Base-by-base conservation (phyloP, 2,888 invertebrate genomes). In the Cryptus viduatorius region DNA sequence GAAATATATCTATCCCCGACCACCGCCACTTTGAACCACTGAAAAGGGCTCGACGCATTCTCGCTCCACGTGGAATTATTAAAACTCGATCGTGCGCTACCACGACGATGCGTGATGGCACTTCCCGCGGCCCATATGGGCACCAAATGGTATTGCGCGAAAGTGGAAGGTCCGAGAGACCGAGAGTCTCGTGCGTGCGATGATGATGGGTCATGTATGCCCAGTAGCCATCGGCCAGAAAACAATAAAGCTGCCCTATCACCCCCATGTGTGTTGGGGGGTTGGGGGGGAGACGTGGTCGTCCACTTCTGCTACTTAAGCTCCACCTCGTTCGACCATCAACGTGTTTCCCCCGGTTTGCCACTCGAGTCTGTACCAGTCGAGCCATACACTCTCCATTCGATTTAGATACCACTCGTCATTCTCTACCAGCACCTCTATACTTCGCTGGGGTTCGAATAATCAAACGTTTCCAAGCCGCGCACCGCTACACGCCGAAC, bases 161-260 rank as follows among this genome's bases (percentile, higher is more conserved):
- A 50, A 14, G 50, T 61, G 37, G 61, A 53, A 64, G 61, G 37
- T 37, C 3, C 16, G 10, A 65, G 24, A 24, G 24, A 24, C 24
- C 24, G 24, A 59, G 80, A 81, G 79, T 65, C 53, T 24, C 42
- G 50, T 71, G 71, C 79, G 75, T 65, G 82, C 37, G 64, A 78
- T 76, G 77, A 84, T 79, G 84, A 76, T 85, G 82, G 59, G 79
- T 81, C 83, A 85, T 85, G 87, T 87, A 87, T 88, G 90, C 88
- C 87, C 89, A 88, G 87, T 90, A 87, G 89, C 90, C 87, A 88
- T 84, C 88, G 88, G 89, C 88, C 89, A 89, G 90, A 90, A 91
- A 91, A 92, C 91, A 92, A 92, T 92, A 92, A 91, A 92, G 89
- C 89, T 79, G 75, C 86, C 88, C 86, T 88, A 90, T 90, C 89